Evolutionary conservation across 1,140 invertebrate genomes (phyloP).

Genomic region (Habropoda laboriosa): DNA sequence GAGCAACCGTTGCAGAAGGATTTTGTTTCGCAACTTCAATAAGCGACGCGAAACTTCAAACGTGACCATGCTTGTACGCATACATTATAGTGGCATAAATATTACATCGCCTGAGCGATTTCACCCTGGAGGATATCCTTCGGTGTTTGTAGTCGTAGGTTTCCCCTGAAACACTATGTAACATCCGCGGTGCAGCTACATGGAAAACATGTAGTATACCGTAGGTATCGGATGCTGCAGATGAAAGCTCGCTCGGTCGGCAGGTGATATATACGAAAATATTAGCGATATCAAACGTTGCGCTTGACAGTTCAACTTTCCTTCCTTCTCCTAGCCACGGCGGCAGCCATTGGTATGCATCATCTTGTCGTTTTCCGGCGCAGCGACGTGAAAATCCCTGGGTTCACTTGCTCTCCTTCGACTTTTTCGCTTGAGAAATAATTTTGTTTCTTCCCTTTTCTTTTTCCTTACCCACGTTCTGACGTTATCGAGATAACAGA

Average conservation of each 20-base stretch:
- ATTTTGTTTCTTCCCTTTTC: background rate
- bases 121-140: constrained; percentile 27
- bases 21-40: constrained; percentile 13
- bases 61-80: constrained; percentile 6
- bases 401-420: background rate
- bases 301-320: constrained; percentile 16
- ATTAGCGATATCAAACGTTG: constrained; percentile 27
- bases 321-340: background rate
- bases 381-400: background rate
- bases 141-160: constrained; percentile 19
- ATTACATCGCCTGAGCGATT: constrained; percentile 26
- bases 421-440: background rate
- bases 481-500: too few species aligned
- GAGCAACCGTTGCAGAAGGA: background rate
- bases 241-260: constrained; percentile 7
- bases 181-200: constrained; percentile 10
- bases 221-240: constrained; percentile 6
- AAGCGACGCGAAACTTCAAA: constrained; percentile 21
- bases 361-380: constrained; percentile 9
- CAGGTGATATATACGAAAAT: constrained; percentile 15
- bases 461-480: too few species aligned
- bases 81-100: constrained; percentile 16
- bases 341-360: constrained; percentile 3
- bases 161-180: constrained; percentile 24
- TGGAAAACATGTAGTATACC: background rate